A percentile compares a stretch with the other conserved stretches of the same genome.
These are phyloP conservation scores for Pangasius macronema DNA, from an alignment of 2,797 vertebrate genomes.

Conservation along the genomic window DNA sequence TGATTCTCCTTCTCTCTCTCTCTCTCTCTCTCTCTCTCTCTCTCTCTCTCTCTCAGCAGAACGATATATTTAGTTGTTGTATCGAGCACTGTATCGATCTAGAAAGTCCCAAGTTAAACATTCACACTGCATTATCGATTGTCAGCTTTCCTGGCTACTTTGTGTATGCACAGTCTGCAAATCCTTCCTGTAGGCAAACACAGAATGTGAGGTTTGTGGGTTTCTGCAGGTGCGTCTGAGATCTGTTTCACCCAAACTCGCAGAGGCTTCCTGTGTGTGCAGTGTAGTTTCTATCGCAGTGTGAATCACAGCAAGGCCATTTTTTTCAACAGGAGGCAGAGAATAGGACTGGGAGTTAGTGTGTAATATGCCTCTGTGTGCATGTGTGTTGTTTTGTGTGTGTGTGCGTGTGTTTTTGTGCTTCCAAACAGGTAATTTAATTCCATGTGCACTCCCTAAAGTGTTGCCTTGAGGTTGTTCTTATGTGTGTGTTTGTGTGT, in stretches of 20 bases:
- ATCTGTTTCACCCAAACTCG: not conserved
- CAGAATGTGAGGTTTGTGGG: not conserved
- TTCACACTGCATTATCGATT: slow-evolving; percentile 63
- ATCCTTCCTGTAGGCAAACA: slow-evolving; percentile 43
- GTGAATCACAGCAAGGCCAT: slow-evolving; percentile 1
- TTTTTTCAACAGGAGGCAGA: slow-evolving; percentile 33
- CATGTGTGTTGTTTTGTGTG: not conserved
- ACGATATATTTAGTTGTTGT: slow-evolving; percentile 55
- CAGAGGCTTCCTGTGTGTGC: slow-evolving; percentile 15
- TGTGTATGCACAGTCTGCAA: slow-evolving; percentile 46
- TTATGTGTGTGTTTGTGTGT: not conserved
- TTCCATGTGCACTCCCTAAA: slow-evolving; percentile 21
- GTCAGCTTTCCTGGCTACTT: slow-evolving; percentile 44
- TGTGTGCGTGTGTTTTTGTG: not conserved
- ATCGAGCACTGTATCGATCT: slow-evolving; percentile 57
- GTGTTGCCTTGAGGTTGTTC: not conserved
- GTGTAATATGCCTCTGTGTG: slow-evolving; percentile 15
- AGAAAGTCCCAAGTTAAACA: slow-evolving; percentile 60
- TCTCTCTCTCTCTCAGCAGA: slow-evolving; percentile 36
- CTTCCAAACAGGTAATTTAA: slow-evolving; percentile 23
- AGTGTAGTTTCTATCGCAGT: slow-evolving; percentile 13
- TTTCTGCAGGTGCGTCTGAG: not conserved
- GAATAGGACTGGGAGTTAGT: slow-evolving; percentile 34
- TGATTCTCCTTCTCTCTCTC: slow-evolving; percentile 33
- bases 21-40: slow-evolving; percentile 18